Evolutionary conservation across 2,888 invertebrate species (phyloP).

Genomic region (Luffia ferchaultella): DNA sequence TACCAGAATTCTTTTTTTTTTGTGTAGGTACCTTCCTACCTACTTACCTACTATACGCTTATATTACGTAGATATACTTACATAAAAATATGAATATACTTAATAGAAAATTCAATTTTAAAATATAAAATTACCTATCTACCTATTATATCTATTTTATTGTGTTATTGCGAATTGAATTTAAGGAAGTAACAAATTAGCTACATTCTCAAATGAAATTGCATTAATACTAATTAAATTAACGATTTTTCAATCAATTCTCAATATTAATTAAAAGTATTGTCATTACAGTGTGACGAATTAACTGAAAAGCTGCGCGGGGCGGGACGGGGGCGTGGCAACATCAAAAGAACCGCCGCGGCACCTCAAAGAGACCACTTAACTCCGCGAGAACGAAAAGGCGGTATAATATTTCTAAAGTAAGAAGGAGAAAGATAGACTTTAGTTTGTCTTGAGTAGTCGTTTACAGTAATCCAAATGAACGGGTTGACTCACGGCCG

Average conservation of each 20-base stretch:
- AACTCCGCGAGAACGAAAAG: slow-evolving; percentile 31
- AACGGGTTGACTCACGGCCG: slow-evolving; percentile 51
- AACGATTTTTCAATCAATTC: slow-evolving; percentile 26
- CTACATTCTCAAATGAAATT: no score
- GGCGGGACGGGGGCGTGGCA: slow-evolving; percentile 41
- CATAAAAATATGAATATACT: no score
- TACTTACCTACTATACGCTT: no score
- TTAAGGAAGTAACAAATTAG: no score
- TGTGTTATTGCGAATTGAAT: no score
- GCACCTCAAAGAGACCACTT: slow-evolving; percentile 42
- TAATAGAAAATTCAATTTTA: no score
- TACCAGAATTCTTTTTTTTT: no score
- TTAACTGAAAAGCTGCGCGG: slow-evolving; percentile 33
- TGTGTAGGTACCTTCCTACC: no score
- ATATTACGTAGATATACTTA: no score
- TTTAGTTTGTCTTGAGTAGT: slow-evolving; percentile 24
- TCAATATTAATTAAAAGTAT: slow-evolving; percentile 54
- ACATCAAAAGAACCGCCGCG: slow-evolving; percentile 54
- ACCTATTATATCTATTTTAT: no score
- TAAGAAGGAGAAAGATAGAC: slow-evolving; percentile 24
- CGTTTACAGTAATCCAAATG: slow-evolving; percentile 42
- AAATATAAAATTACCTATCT: no score
- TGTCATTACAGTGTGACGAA: slow-evolving; percentile 61
- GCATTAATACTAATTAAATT: background rate
- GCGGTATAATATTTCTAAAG: slow-evolving; percentile 1